Percentiles rank a stretch among this genome's conserved stretches.
Conservation (phyloP, 1,140 invertebrate species). For the Calliphora vicina region DNA sequence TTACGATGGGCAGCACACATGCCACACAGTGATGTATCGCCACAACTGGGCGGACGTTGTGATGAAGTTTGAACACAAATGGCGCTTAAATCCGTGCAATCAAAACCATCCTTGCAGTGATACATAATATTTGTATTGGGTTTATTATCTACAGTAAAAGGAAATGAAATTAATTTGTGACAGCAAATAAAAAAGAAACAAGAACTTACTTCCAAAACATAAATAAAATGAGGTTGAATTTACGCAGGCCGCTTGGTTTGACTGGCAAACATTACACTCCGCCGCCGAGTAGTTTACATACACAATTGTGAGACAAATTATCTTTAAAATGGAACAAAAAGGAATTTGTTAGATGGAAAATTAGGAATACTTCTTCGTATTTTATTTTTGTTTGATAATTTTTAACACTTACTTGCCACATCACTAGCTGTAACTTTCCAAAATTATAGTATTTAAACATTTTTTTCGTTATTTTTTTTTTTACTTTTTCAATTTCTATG, state of each 20-base stretch:
- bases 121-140: conserved; percentile 46
- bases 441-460: neutral
- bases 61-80: conserved; percentile 55
- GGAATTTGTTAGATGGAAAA: neutral
- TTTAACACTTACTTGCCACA: neutral
- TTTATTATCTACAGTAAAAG: conserved; percentile 18
- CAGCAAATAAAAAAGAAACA: too few relatives aligned
- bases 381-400: neutral
- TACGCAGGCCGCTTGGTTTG: conserved; percentile 53
- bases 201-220: conserved; percentile 53
- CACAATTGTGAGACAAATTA: neutral
- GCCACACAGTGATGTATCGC: conserved; percentile 54
- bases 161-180: too few relatives aligned
- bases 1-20: conserved; percentile 54
- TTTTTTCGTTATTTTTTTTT: neutral
- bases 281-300: neutral
- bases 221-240: conserved; percentile 58
- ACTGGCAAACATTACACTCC: conserved; percentile 55
- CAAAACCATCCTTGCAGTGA: conserved; percentile 51
- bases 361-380: too few relatives aligned
- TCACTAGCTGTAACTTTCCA: neutral
- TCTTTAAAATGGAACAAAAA: neutral
- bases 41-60: conserved; percentile 48
- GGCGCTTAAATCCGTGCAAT: conserved; percentile 51
- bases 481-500: neutral